Conservation (phyloP, 1,140 invertebrate genomes). For the Plectrocnemia conspersa region DNA sequence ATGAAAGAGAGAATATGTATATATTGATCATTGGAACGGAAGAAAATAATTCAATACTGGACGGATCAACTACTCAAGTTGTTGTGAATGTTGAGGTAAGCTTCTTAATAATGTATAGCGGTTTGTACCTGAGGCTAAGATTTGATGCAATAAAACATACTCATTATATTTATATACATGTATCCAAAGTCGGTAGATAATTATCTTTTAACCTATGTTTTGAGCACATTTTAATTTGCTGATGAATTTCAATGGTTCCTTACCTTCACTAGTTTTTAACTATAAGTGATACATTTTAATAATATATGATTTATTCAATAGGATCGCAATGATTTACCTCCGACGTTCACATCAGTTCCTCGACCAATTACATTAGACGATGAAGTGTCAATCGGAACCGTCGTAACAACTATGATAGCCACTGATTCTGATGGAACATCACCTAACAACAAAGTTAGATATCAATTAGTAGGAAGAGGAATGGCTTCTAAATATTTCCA, state of each 20-base stretch:
- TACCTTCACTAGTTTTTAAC: no score
- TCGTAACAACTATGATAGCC: slow-evolving; percentile 71
- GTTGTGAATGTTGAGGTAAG: slow-evolving; percentile 71
- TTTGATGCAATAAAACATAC: background rate
- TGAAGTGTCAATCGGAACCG: slow-evolving; percentile 72
- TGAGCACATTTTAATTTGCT: no score
- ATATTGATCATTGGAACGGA: slow-evolving; percentile 73
- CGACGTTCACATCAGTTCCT: slow-evolving; percentile 75
- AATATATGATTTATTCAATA: slow-evolving; percentile 35
- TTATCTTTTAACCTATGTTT: no score
- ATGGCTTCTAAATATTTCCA: slow-evolving; percentile 80
- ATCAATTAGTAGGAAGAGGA: slow-evolving; percentile 75
- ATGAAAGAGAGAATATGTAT: slow-evolving; percentile 69
- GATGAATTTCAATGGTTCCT: no score
- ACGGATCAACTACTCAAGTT: slow-evolving; percentile 70
- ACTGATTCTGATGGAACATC: slow-evolving; percentile 77
- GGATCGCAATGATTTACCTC: slow-evolving; percentile 80
- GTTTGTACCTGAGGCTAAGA: no score
- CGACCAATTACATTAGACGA: slow-evolving; percentile 79
- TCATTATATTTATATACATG: background rate
- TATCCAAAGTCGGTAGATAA: slow-evolving; percentile 2
- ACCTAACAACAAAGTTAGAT: slow-evolving; percentile 73
- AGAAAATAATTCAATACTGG: slow-evolving; percentile 67
- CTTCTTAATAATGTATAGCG: no score
- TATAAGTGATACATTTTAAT: background rate